Conservation (phyloP, 2,888 invertebrate species). For the Pecten maximus region DNA sequence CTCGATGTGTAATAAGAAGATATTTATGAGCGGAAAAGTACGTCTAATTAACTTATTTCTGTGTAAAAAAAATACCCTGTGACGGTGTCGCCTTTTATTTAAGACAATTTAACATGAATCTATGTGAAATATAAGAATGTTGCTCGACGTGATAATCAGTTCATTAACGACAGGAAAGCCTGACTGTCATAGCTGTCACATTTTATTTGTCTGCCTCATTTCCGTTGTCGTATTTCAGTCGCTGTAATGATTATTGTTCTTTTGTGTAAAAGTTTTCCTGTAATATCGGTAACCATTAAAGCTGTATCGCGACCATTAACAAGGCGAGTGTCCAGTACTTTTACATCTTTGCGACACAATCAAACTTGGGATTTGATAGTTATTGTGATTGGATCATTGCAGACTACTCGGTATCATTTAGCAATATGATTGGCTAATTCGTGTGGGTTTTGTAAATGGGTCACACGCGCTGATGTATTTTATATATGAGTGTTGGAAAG, state of each 20-base stretch:
- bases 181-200: background rate
- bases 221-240: background rate
- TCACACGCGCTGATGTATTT: background rate
- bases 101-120: background rate
- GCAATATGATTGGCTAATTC: background rate
- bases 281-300: background rate
- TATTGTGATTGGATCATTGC: background rate
- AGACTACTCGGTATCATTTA: background rate
- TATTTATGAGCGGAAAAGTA: background rate
- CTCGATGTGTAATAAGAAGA: no score
- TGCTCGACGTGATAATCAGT: background rate
- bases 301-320: background rate
- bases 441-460: background rate
- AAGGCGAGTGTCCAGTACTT: background rate
- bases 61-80: background rate
- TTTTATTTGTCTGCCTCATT: background rate
- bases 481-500: background rate
- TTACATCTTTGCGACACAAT: background rate
- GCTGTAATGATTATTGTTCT: background rate
- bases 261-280: background rate
- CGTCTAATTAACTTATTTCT: background rate
- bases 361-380: background rate
- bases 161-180: conserved; percentile 1
- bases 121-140: background rate
- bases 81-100: background rate